Evolutionary conservation across 2,888 invertebrate species (phyloP), one percentile per base, ranked within the genome.

Genomic region (Leptopilina drosophilae): DNA sequence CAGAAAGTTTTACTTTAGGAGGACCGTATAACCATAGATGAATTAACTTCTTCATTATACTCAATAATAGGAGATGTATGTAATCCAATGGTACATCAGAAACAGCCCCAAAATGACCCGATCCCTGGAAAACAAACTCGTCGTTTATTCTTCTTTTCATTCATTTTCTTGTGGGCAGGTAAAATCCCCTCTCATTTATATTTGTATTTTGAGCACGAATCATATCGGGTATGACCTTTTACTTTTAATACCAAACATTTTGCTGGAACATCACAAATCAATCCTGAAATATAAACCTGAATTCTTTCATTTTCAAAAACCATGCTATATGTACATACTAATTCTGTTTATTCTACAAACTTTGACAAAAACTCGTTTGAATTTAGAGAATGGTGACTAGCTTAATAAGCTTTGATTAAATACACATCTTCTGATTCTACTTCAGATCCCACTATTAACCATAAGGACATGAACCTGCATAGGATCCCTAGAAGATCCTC

Each of bases 61-160:
- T 89, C 40, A 89, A 80, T 66, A 86, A 89, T 9, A 87, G 81
- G 9, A 88, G 77, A 76, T 90, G 90, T 89, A 89, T 85, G 64
- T 84, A 85, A 59, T 85, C 84, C n/a, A 82, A 65, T 2, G 81
- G 77, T 40, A 84, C 78, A 86, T 78, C 87, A 46, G 77, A 86
- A 20, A 90, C 87, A 20, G 86, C 53, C 8, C 87, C 87, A 78
- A 90, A 59, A 59, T n/a, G 15, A 15, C n/a, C 59, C 59, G 0
- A 59, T 59, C 7, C 59, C 59, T n/a, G 59, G 59, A n/a, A 59
- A 59, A 15, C n/a, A 59, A 59, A 59, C 59, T 5, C 59, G 59
- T n/a, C 59, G 59, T 15, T 59, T 59, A 6, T 59, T 59, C 15
- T 59, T n/a, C 59, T 59, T 59, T 59, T 4, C 15, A n/a, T 59